Percentiles rank a stretch among this genome's conserved stretches.
Evolutionary conservation across 2,888 invertebrate species (phyloP).

Genomic region (Tenthredo scrophulariae): DNA sequence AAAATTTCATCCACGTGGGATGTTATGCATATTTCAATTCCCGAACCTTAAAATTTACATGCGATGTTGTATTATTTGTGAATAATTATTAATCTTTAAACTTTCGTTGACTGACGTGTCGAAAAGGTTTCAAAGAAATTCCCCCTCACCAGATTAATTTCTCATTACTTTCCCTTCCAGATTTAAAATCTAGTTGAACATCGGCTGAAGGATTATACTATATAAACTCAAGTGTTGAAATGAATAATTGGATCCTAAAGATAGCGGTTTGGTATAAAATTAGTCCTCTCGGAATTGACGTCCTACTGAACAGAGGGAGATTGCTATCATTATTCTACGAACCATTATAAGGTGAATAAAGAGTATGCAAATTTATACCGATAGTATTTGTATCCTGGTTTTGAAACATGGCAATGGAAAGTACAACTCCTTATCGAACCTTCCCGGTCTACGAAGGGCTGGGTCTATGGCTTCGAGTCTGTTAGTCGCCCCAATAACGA

Average conservation of each 20-base stretch:
- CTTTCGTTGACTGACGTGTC: neutral
- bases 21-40: neutral
- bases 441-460: conserved; percentile 91
- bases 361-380: conserved; percentile 80
- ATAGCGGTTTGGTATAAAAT: neutral
- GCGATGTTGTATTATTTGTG: neutral
- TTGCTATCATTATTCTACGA: neutral
- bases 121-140: neutral
- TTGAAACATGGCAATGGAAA: conserved; percentile 89
- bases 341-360: neutral
- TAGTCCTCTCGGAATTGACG: neutral
- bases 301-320: neutral
- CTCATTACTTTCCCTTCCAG: neutral
- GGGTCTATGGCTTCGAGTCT: conserved; percentile 94
- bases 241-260: neutral
- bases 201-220: neutral
- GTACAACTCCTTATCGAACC: conserved; percentile 93
- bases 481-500: conserved; percentile 95
- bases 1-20: neutral
- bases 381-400: conserved; percentile 87
- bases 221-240: neutral
- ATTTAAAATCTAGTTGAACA: neutral
- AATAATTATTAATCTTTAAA: neutral
- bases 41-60: neutral
- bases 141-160: neutral